These are phyloP conservation scores for Albula goreensis DNA, from an alignment of 2,113 vertebrate genomes.

Conservation along the genomic window DNA sequence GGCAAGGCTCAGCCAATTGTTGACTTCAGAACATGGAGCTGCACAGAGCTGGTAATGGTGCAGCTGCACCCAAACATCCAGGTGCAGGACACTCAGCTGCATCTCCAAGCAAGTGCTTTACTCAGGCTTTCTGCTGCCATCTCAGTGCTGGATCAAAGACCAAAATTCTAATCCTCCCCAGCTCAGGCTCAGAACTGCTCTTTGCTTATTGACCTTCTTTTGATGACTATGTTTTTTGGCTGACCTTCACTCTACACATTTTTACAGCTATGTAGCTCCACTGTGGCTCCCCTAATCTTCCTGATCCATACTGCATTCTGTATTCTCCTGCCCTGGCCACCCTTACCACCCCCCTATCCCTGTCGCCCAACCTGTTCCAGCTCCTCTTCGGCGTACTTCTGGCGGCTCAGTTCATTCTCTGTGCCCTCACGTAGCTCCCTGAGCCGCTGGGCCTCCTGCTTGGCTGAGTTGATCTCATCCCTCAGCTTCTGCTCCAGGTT, in stretches of 20 bases:
- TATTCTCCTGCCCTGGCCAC: not conserved
- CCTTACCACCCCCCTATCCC: not conserved
- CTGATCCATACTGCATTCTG: too few species aligned
- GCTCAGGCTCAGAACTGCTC: not conserved
- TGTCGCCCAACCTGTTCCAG: slow-evolving; percentile 79
- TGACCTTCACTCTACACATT: not conserved
- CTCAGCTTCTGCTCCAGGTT: slow-evolving; percentile 93
- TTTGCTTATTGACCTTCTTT: too few species aligned
- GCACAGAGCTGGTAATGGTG: too few species aligned
- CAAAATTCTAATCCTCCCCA: not conserved
- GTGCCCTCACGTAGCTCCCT: slow-evolving; percentile 91
- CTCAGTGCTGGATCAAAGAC: too few species aligned
- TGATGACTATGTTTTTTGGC: not conserved
- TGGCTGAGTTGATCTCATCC: slow-evolving; percentile 91
- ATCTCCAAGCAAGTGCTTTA: too few species aligned
- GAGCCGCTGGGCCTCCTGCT: slow-evolving; percentile 93
- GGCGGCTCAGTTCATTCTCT: slow-evolving; percentile 90
- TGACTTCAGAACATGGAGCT: too few species aligned
- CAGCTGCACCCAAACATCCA: too few species aligned
- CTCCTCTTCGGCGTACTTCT: slow-evolving; percentile 95
- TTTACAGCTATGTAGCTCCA: not conserved
- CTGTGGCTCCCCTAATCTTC: not conserved
- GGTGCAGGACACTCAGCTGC: too few species aligned
- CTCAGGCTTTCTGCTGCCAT: too few species aligned
- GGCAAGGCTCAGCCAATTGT: too few species aligned